These are phyloP conservation scores for Camponotus vicinus DNA, from an alignment of 1,140 invertebrate genomes.

Conservation along the genomic window DNA sequence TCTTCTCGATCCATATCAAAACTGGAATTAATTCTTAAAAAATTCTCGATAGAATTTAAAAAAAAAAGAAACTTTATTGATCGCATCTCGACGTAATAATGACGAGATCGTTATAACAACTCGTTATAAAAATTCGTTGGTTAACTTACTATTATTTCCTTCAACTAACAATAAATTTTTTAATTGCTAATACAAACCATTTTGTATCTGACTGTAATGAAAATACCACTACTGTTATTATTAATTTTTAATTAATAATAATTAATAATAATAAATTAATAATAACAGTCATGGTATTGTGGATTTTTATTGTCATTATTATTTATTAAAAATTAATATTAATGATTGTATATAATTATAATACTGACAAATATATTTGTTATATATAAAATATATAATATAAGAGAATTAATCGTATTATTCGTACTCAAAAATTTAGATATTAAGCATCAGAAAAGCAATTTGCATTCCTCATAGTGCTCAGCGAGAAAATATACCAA, in stretches of 20 bases:
- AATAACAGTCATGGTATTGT: no score
- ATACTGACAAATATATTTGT: neutral
- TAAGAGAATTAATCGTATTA: neutral
- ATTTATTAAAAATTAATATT: slow-evolving; percentile 1
- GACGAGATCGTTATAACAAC: neutral
- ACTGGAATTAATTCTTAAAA: slow-evolving; percentile 19
- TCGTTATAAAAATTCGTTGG: neutral
- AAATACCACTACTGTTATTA: neutral
- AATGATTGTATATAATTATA: neutral
- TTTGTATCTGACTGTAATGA: neutral
- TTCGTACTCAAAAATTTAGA: neutral
- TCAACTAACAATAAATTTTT: slow-evolving; percentile 8
- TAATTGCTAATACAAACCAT: neutral
- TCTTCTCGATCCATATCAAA: neutral
- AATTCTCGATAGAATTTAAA: neutral
- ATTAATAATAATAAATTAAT: no score
- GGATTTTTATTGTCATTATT: neutral
- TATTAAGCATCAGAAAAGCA: neutral
- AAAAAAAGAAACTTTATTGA: neutral
- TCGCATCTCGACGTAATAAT: neutral
- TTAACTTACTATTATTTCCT: neutral
- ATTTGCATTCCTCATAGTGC: neutral
- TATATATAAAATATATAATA: neutral
- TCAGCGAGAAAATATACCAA: neutral
- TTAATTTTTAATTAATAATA: no score